Evolutionary conservation across 2,113 vertebrate species (phyloP), one percentile per base, ranked within the genome.

Genomic region (Xiphophorus couchianus): DNA sequence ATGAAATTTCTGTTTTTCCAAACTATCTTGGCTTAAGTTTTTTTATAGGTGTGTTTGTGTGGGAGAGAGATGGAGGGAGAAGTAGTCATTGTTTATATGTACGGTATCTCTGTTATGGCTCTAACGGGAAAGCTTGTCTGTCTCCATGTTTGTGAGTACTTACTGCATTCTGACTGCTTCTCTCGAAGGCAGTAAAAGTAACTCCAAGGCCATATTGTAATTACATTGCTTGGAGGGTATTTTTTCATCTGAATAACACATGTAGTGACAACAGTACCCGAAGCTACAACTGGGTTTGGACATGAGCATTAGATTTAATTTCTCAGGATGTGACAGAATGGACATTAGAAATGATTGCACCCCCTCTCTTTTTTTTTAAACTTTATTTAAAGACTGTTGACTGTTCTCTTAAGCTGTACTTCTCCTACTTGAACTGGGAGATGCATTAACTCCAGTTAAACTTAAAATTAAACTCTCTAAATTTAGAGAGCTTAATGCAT

Each of bases 241-340:
- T 77, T 90, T 90, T 84, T 83, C 61, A 71, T 81, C 73, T 74
- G 78, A 79, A 85, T 86, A 86, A 84, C 88, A 80, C 89, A 78
- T 84, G 83, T 84, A 81, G 81, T 86, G 86, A 89, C 90, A 89
- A 76, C 82, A 81, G 74, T 71, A 78, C 87, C 82, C 80, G 42
- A 11, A 89, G 85, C 87, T 64, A 68, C 42, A 71, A 17, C 60
- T 80, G 29, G 75, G 61, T 69, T 66, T 35, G 76, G 62, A 73
- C 65, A 71, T 74, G 76, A 70, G 44, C 74, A 42, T 64, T 64
- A 62, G 33, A 74, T 78, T 86, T 71, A 5, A 75, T 65, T 2
- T 25, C 77, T 74, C 69, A 25, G 9, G 3, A 28, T 28, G 28
- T 28, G 28, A 28, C 27, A 28, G 27, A 28, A 28, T 28, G 27